Base-by-base conservation (phyloP, 2,888 invertebrate genomes). In the Axea sp. region DNA sequence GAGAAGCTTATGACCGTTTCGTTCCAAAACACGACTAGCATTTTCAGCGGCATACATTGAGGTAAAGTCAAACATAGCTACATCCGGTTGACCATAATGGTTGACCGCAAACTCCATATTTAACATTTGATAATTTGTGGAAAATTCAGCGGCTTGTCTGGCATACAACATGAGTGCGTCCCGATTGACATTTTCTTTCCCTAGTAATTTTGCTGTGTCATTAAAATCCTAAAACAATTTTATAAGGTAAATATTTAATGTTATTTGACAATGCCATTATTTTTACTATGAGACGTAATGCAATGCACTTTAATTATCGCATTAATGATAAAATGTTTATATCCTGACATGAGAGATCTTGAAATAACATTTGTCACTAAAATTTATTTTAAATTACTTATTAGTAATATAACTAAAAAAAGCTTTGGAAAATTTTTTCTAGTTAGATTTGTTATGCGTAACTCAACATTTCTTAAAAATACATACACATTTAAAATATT, bases 51-150 rank as follows among this genome's bases (percentile, higher is more conserved):
- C 96, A 88, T 96, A 99, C 95, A 99, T 97, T 0, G 97, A 97
- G 0, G 99, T 99, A 87, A 99, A 99, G 89, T 99, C 99, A 88
- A 99, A 99, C 92, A 99, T 95, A 33, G 98, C 97, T 0, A 99
- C 96, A 88, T 99, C 99, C 0, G 98, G 96, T 86, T 97, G 96
- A 0, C 97, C 97, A 86, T 97, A 97, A 88, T 98, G 98, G 89
- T 99, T 99, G 7, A 98, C 94, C 0, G 99, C 98, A 88, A 98
- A 99, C 88, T 98, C 97, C 78, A 94, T 89, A 82, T 94, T 91
- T 49, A 95, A 94, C 90, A 97, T 91, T 81, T 94, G 93, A 82
- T 94, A 94, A 85, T 94, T 92, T 0, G 97, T 98, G 11, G 96
- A 95, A 89, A 96, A 98, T 78, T 96, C 93, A 0, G 99, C 99